A percentile compares a stretch with the other conserved stretches of the same genome.
phyloP scores from a whole-genome alignment of 2,888 invertebrate genomes.

The Diabrotica balteata region DNA sequence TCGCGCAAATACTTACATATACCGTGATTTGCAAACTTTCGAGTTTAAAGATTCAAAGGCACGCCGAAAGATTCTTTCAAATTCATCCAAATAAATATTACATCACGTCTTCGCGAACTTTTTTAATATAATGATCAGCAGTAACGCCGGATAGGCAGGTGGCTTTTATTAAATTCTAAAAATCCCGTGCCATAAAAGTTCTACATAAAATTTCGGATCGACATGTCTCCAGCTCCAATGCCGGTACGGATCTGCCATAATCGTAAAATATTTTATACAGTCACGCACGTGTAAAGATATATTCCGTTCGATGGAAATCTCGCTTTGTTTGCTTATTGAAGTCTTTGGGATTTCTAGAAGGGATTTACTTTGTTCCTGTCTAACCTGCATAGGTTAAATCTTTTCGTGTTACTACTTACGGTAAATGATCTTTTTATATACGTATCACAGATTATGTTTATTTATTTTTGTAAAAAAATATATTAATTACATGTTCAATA shows the following conservation, averaged over 20 bases:
- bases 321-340: no score
- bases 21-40: conserved; percentile 16
- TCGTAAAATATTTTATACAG: conserved; percentile 39
- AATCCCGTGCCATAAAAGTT: conserved; percentile 36
- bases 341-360: no score
- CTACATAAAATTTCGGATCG: conserved; percentile 34
- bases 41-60: conserved; percentile 9
- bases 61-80: conserved; percentile 15
- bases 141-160: conserved; percentile 33
- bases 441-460: no score
- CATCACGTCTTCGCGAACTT: conserved; percentile 35
- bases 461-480: no score
- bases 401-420: no score
- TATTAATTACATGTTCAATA: no score
- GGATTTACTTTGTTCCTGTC: no score
- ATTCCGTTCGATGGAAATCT: no score
- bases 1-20: conserved; percentile 8
- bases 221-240: conserved; percentile 27
- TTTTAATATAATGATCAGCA: conserved; percentile 38
- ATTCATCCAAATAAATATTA: conserved; percentile 34
- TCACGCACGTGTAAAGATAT: conserved; percentile 37
- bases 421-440: no score
- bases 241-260: conserved; percentile 34
- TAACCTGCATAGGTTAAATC: no score
- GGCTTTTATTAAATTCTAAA: conserved; percentile 39